phyloP scores from a whole-genome alignment of 2,113 vertebrate genomes.

The Malurus elegans region DNA sequence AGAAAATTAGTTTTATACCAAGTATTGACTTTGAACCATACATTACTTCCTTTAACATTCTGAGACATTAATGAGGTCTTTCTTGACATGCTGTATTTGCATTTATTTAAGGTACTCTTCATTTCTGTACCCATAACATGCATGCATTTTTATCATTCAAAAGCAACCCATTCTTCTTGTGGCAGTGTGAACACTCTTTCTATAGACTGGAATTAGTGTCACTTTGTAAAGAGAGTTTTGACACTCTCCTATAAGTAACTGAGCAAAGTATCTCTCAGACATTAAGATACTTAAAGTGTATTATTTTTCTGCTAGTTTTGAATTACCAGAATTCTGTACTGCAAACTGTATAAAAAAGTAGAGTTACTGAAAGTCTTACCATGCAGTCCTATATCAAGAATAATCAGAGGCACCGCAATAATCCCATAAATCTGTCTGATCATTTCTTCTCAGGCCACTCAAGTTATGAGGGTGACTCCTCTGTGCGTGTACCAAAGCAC shows the following conservation, averaged over 20 bases:
- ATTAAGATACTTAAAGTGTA: not conserved
- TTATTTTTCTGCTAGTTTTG: not conserved
- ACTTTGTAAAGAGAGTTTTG: not conserved
- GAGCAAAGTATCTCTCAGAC: not conserved
- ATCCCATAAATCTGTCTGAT: not conserved
- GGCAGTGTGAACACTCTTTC: constrained; percentile 11
- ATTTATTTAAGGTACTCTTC: not conserved
- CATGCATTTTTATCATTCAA: not conserved
- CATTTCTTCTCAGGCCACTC: not conserved
- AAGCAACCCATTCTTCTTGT: constrained; percentile 28
- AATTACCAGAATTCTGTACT: not conserved
- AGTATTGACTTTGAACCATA: not conserved
- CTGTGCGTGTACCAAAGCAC: not conserved
- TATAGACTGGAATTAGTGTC: not conserved
- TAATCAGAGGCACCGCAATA: not conserved
- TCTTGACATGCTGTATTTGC: not conserved
- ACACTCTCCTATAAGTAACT: not conserved
- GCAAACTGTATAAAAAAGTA: not conserved
- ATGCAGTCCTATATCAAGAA: not conserved
- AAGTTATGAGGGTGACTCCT: not conserved
- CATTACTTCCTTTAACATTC: not conserved
- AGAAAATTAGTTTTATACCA: not conserved
- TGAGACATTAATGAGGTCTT: not conserved
- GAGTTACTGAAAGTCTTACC: not conserved
- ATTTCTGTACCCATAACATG: not conserved